Evolutionary conservation across 2,888 invertebrate genomes (phyloP).

Genomic region (Diadegma fenestrale): DNA sequence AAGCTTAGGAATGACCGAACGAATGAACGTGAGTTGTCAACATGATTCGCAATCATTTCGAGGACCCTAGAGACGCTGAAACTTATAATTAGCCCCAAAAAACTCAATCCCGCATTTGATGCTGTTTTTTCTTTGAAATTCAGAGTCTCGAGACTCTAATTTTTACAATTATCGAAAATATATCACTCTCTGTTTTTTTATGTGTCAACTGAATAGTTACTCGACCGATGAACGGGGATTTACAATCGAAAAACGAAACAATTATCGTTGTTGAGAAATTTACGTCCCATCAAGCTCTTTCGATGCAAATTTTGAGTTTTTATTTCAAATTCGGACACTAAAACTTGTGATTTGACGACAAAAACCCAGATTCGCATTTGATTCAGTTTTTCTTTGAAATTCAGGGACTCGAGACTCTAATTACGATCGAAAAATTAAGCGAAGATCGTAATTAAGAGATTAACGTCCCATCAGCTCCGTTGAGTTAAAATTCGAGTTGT

Average conservation of each 20-base stretch:
- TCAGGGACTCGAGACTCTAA: background rate
- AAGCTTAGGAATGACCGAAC: conserved; percentile 1
- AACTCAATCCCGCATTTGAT: background rate
- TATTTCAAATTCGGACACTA: background rate
- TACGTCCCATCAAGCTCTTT: background rate
- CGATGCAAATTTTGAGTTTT: background rate
- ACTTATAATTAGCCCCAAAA: background rate
- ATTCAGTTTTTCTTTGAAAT: background rate
- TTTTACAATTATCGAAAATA: background rate
- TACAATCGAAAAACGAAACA: background rate
- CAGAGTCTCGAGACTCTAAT: background rate
- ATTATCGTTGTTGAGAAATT: background rate
- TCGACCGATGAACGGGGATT: background rate
- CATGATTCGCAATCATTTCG: background rate
- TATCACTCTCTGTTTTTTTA: background rate
- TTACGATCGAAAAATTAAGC: background rate
- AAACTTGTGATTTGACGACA: background rate
- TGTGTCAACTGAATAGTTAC: background rate
- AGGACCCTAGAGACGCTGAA: background rate
- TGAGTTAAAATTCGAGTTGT: too few species aligned
- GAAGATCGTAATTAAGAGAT: too few species aligned
- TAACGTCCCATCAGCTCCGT: too few species aligned
- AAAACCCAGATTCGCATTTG: background rate
- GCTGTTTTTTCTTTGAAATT: background rate
- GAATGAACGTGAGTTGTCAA: background rate